Conservation (phyloP, 1,140 invertebrate genomes). For the Bursaphelenchus mucronatus region DNA sequence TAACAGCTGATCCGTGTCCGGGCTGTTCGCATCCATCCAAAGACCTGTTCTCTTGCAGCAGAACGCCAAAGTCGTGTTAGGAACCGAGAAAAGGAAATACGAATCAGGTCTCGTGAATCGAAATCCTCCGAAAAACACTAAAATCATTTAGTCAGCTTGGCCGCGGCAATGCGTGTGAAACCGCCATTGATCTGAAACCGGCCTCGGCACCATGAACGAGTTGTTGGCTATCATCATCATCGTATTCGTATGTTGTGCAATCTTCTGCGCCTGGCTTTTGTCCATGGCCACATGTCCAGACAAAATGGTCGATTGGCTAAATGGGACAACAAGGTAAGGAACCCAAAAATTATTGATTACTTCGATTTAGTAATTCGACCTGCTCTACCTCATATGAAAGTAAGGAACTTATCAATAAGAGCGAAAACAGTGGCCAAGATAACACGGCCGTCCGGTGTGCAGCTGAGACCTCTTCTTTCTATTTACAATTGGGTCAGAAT, state of each 20-base stretch:
- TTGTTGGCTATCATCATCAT: slow-evolving; percentile 42
- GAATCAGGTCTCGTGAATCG: too few relatives aligned
- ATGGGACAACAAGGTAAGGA: slow-evolving; percentile 16
- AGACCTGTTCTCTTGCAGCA: too few relatives aligned
- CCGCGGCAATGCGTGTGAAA: too few relatives aligned
- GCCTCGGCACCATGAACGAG: slow-evolving; percentile 34
- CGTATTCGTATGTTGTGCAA: slow-evolving; percentile 39
- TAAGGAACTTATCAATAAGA: slow-evolving; percentile 12
- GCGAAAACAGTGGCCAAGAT: slow-evolving; percentile 16
- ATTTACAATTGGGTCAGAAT: slow-evolving; percentile 7
- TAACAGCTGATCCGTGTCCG: too few relatives aligned
- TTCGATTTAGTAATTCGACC: slow-evolving; percentile 13
- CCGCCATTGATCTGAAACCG: background rate
- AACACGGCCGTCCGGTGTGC: background rate
- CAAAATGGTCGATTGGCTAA: slow-evolving; percentile 34
- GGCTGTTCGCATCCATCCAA: too few relatives aligned
- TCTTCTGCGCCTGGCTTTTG: slow-evolving; percentile 46
- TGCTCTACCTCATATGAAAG: slow-evolving; percentile 23
- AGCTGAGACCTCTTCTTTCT: slow-evolving; percentile 2
- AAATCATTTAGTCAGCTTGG: too few relatives aligned
- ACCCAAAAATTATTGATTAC: background rate
- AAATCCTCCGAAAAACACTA: too few relatives aligned
- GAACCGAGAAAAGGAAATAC: too few relatives aligned
- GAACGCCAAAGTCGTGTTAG: too few relatives aligned
- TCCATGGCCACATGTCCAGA: slow-evolving; percentile 37